Evolutionary conservation across 92 coral and sea anemone species (phyloP), one percentile per base, ranked within the genome.

Genomic region (Ricordea florida): DNA sequence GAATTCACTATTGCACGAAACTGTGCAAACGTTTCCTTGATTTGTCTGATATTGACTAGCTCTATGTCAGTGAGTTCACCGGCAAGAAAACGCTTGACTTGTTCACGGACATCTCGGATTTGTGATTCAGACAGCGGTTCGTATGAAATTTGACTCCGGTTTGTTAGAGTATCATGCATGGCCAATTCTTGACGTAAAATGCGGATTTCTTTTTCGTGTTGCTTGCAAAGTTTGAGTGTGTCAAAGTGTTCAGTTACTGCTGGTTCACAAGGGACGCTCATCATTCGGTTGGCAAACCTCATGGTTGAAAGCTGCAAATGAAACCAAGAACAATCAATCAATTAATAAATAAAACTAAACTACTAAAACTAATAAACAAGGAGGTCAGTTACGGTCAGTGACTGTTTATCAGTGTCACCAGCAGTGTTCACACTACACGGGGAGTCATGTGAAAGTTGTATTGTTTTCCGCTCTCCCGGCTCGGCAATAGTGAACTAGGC

Each of bases 121-220:
- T 94, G 98, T 2, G 97, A 78, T 20, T 85, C 93, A 15, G 98
- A 94, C 22, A 94, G 90, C 56, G 97, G 98, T 57, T 94, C 98
- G 74, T 94, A 91, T 13, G 93, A 92, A 67, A 94, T 92, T 73
- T 94, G 98, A 67, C 98, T 92, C 38, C 98, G 97, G 86, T 94
- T 94, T 0, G 97, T 94, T 14, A 94, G 90, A 2, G 98, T 94
- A 25, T 94, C 98, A 43, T 94, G 98, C 98, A 94, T 94, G 10
- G 98, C 97, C 35, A 94, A 74, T 48, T 94, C 98, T 60, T 94
- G 86, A 33, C 97, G 89, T 5, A 94, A 86, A 2, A 85, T 81
- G 13, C 81, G 93, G 67, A 94, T 94, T 74, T 94, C 98, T 33
- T 74, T 81, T 65, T 94, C 97, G 81, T 94, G 87, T 74, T 88